These are phyloP conservation scores for Pipistrellus pipistrellus DNA, from an alignment of 2,797 vertebrate genomes.

Conservation along the genomic window DNA sequence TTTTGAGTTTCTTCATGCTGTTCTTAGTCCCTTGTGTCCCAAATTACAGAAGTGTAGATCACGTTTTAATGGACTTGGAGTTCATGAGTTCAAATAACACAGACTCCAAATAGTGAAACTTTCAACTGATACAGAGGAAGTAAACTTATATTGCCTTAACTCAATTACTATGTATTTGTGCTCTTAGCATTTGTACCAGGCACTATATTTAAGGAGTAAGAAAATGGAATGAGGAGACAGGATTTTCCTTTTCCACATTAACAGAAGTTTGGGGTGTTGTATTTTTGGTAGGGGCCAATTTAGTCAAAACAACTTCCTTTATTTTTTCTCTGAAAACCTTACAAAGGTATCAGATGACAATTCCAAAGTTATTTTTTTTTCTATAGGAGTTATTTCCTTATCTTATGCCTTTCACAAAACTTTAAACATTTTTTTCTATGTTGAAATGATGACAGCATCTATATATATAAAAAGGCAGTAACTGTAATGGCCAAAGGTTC, in stretches of 20 bases:
- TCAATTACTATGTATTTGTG: not conserved
- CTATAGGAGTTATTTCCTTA: not conserved
- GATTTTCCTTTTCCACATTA: not conserved
- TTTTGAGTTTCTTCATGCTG: constrained; percentile 65
- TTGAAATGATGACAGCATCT: not conserved
- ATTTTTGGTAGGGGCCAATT: not conserved
- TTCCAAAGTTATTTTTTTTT: not conserved
- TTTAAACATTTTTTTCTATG: not conserved
- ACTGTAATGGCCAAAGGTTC: too few species aligned
- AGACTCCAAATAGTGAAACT: not conserved
- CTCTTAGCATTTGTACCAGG: not conserved
- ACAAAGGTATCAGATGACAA: not conserved
- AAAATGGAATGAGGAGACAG: not conserved
- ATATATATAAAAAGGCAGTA: too few species aligned
- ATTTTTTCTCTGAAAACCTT: not conserved
- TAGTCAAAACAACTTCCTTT: not conserved
- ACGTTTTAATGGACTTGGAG: not conserved
- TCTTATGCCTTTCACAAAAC: not conserved
- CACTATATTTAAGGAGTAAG: not conserved
- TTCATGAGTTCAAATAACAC: not conserved
- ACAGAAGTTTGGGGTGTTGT: not conserved
- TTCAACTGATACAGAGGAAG: not conserved
- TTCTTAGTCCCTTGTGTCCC: not conserved
- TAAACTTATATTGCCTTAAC: not conserved
- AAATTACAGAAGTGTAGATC: not conserved